Evolutionary conservation across 2,797 vertebrate genomes (phyloP), one percentile per base, ranked within the genome.

Genomic region (Limosa lapponica): DNA sequence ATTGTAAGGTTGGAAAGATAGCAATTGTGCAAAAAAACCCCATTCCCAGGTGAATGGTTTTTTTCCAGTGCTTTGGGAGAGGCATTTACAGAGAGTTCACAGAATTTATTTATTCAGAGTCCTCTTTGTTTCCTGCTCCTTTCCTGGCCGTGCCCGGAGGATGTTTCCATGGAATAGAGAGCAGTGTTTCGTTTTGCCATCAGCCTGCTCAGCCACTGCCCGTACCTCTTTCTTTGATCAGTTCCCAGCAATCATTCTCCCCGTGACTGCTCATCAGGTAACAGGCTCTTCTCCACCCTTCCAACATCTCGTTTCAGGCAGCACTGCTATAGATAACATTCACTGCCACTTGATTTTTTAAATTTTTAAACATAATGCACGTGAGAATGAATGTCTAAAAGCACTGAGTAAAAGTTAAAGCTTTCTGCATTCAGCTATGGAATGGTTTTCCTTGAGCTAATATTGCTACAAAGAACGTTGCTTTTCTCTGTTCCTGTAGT

Each of bases 51-150:
- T 95, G 72, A 58, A 72, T 59, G 36, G 75, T 44, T 90, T 95
- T 66, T 87, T 91, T 86, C 66, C 48, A 37, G 73, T 72, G 43
- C 46, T 88, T 49, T 92, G 82, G n/a, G n/a, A 87, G 66, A 86
- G 58, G 36, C 80, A 57, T 62, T 93, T 95, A 30, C 46, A 82
- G 25, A 49, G 13, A 78, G 48, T 78, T 84, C 70, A 71, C 46
- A 46, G 66, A 92, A 73, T 87, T 48, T 96, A 85, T 89, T 96
- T 95, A 49, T 92, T 81, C 82, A 87, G 86, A 51, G 57, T 67
- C 32, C 19, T 62, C 84, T 89, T 92, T 95, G 93, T 95, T 97
- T 96, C 95, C 95, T 96, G 59, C 34, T 95, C 81, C 74, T 86
- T 95, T 92, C 67, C 69, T 92, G 89, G 55, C 83, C 18, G 3